Percentiles rank a stretch among this genome's conserved stretches.
Evolutionary conservation across 1,140 invertebrate genomes (phyloP).

Genomic region (Micrasema longulum): DNA sequence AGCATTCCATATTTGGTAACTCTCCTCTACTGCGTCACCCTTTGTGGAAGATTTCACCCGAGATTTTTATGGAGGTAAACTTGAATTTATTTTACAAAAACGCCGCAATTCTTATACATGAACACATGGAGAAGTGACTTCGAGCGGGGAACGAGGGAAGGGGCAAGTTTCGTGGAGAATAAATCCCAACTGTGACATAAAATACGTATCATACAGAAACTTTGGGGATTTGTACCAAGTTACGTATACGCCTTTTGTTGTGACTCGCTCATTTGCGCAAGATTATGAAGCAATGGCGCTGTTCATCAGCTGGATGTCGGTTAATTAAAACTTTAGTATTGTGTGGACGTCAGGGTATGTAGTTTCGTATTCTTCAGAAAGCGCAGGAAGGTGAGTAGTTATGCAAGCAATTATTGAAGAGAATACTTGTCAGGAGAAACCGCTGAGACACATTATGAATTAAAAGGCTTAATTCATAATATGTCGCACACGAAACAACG

Average conservation of each 20-base stretch:
- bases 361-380: slow-evolving; percentile 11
- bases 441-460: too few relatives aligned
- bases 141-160: slow-evolving; percentile 16
- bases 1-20: too few relatives aligned
- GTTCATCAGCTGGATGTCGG: slow-evolving; percentile 26
- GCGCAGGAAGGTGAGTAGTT: too few relatives aligned
- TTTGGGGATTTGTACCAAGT: slow-evolving; percentile 26
- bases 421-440: too few relatives aligned
- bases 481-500: too few relatives aligned
- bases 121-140: slow-evolving; percentile 3
- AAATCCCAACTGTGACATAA: slow-evolving; percentile 28
- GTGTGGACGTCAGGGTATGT: neutral
- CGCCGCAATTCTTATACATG: slow-evolving; percentile 19
- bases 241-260: slow-evolving; percentile 31
- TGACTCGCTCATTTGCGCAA: slow-evolving; percentile 33
- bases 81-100: slow-evolving; percentile 33
- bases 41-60: slow-evolving; percentile 8
- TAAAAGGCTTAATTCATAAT: too few relatives aligned
- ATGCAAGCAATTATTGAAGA: too few relatives aligned
- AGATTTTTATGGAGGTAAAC: slow-evolving; percentile 32
- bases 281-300: slow-evolving; percentile 28
- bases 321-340: slow-evolving; percentile 40
- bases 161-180: slow-evolving; percentile 33
- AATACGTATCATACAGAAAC: slow-evolving; percentile 36
- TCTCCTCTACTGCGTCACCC: too few relatives aligned